Percentiles rank a stretch among this genome's conserved stretches.
phyloP scores from a whole-genome alignment of 2,888 invertebrate species.

The Mantis religiosa region DNA sequence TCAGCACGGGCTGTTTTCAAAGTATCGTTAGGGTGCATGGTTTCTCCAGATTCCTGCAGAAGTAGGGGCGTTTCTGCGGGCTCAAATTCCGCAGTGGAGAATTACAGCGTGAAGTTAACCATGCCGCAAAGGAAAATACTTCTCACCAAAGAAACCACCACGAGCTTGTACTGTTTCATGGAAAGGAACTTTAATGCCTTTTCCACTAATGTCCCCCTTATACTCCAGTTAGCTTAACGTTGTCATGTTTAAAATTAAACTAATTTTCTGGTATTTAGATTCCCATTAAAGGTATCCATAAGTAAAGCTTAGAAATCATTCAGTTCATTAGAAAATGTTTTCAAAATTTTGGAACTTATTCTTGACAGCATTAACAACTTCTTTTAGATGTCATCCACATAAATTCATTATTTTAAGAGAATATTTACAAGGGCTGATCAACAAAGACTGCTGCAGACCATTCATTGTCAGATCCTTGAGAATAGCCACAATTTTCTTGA shows the following conservation, averaged over 20 bases:
- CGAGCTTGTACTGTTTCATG: not conserved
- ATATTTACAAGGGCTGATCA: too few species aligned
- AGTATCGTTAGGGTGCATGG: not conserved
- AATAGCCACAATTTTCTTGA: too few species aligned
- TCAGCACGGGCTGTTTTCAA: not conserved
- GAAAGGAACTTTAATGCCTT: not conserved
- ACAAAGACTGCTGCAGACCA: too few species aligned
- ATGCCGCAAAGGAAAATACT: not conserved
- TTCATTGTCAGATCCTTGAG: too few species aligned
- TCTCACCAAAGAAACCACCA: not conserved
- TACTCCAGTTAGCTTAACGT: not conserved
- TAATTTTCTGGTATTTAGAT: not conserved
- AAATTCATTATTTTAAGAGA: too few species aligned
- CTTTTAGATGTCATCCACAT: too few species aligned
- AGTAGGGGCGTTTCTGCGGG: not conserved
- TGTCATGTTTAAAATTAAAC: not conserved
- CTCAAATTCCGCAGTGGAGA: not conserved
- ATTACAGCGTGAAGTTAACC: not conserved
- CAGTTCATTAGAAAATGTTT: too few species aligned
- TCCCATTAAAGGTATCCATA: not conserved
- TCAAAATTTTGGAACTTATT: too few species aligned
- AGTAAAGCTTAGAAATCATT: too few species aligned
- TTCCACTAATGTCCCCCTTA: not conserved
- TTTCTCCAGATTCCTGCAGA: not conserved
- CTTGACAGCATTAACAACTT: too few species aligned